phyloP scores from a whole-genome alignment of 2,888 invertebrate species.

The Chaetogeoica ovagalla region DNA sequence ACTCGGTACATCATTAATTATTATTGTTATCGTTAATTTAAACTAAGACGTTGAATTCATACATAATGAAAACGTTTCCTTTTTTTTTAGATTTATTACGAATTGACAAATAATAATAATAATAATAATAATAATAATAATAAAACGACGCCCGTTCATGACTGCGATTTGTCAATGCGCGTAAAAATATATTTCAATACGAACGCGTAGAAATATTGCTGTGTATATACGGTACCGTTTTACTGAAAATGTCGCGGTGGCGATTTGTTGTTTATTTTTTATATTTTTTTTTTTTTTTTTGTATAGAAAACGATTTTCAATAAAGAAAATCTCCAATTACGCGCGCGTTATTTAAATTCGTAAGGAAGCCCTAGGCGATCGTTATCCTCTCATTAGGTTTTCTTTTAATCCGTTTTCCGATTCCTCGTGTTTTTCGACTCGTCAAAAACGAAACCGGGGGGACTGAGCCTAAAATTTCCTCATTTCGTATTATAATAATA shows the following conservation, averaged over 20 bases:
- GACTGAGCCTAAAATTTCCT: no score
- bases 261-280: not conserved
- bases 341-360: not conserved
- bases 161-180: not conserved
- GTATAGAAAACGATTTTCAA: not conserved
- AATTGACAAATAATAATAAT: not conserved
- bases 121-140: not conserved
- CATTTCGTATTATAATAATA: no score
- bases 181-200: not conserved
- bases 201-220: not conserved
- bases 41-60: slow-evolving; percentile 7
- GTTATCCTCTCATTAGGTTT: slow-evolving; percentile 6
- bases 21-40: slow-evolving; percentile 13
- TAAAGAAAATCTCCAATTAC: slow-evolving; percentile 51
- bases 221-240: not conserved
- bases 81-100: slow-evolving; percentile 28
- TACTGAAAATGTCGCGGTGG: not conserved
- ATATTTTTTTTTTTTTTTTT: no score
- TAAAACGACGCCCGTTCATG: not conserved
- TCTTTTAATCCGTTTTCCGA: slow-evolving; percentile 32
- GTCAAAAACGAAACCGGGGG: no score
- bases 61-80: slow-evolving; percentile 14
- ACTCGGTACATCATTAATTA: not conserved
- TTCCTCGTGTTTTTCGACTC: slow-evolving; percentile 16
- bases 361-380: not conserved